These are phyloP conservation scores for Mycalesis mineus DNA, from an alignment of 2,888 invertebrate genomes.

Conservation along the genomic window DNA sequence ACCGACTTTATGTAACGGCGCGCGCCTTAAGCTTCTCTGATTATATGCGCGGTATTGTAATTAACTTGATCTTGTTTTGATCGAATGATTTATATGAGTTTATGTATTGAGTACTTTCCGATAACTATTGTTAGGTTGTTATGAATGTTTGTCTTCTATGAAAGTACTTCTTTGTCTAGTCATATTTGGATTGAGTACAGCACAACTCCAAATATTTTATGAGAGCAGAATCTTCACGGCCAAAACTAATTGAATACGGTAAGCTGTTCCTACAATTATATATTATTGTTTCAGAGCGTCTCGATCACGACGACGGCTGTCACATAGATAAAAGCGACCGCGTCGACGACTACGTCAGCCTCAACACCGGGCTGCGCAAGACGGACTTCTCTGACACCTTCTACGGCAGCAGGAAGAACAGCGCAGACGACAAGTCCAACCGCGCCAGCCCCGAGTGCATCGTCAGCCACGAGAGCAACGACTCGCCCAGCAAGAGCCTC, in stretches of 20 bases:
- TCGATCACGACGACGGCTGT: slow-evolving; percentile 74
- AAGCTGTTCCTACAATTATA: too few relatives aligned
- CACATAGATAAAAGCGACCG: slow-evolving; percentile 60
- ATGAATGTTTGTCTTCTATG: too few relatives aligned
- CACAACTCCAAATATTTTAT: too few relatives aligned
- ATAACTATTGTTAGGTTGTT: too few relatives aligned
- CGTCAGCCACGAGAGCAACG: slow-evolving; percentile 56
- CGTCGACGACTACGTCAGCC: slow-evolving; percentile 80
- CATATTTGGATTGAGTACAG: too few relatives aligned
- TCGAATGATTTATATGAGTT: background rate
- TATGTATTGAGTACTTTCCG: too few relatives aligned
- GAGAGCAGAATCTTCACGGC: too few relatives aligned
- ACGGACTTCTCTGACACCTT: slow-evolving; percentile 82
- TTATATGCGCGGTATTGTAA: background rate
- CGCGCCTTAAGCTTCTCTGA: background rate
- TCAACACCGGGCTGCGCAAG: slow-evolving; percentile 83
- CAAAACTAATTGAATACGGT: too few relatives aligned
- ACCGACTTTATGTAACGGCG: background rate
- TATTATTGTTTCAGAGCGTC: slow-evolving; percentile 78
- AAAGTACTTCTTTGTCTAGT: too few relatives aligned
- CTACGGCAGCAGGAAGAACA: slow-evolving; percentile 74
- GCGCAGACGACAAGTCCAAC: slow-evolving; percentile 61
- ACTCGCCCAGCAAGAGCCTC: slow-evolving; percentile 66
- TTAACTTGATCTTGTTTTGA: background rate
- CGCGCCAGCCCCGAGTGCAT: slow-evolving; percentile 68